Percentiles rank a stretch among this genome's conserved stretches.
Evolutionary conservation across 53 echinoderm and acorn worm species (phyloP).

Genomic region (Paracentrotus lividus): DNA sequence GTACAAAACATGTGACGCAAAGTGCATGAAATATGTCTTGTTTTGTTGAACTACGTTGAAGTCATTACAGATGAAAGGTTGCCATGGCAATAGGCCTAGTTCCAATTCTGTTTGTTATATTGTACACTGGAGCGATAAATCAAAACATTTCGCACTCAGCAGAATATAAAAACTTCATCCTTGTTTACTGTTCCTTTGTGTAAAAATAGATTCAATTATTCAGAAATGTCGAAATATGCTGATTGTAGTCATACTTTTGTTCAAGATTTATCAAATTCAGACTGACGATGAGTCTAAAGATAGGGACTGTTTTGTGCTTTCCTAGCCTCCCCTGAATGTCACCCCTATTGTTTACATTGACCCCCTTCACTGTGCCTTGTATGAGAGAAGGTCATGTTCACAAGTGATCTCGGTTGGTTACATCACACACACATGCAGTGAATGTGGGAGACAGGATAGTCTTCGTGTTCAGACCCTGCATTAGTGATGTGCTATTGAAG

Average conservation of each 20-base stretch:
- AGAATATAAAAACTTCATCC: not conserved
- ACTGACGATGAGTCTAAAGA: not conserved
- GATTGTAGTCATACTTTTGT: no score
- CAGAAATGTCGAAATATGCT: no score
- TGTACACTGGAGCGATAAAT: not conserved
- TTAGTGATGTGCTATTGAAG: not conserved
- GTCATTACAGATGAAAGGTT: not conserved
- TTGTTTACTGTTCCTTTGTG: no score
- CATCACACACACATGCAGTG: not conserved
- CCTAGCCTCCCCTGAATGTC: slow-evolving; percentile 43
- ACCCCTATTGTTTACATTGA: slow-evolving; percentile 31
- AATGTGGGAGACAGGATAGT: not conserved
- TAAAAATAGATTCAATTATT: not conserved
- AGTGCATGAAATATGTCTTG: not conserved
- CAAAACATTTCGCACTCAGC: not conserved
- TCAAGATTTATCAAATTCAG: not conserved
- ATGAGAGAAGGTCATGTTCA: slow-evolving; percentile 48
- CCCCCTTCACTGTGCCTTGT: slow-evolving; percentile 26
- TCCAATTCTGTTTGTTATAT: not conserved
- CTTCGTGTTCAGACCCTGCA: not conserved
- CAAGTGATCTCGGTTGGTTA: not conserved
- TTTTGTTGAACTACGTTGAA: not conserved
- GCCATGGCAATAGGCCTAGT: not conserved
- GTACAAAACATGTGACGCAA: not conserved
- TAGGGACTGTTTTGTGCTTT: not conserved